Percentiles rank a stretch among this genome's conserved stretches.
phyloP scores from a whole-genome alignment of 2,888 invertebrate genomes.

The Hypsopygia costalis region DNA sequence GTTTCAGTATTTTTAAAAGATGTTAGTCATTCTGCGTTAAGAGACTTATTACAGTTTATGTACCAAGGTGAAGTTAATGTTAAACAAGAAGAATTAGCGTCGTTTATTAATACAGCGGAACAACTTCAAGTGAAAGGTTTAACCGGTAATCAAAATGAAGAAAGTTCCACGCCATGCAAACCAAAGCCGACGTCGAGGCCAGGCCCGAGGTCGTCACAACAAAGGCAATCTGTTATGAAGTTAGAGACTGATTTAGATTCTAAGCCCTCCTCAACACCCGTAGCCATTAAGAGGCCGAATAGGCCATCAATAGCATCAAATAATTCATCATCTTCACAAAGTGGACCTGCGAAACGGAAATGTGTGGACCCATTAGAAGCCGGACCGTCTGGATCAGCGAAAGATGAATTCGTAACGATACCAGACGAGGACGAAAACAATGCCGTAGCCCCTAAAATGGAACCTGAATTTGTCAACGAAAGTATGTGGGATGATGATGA shows the following conservation, averaged over 20 bases:
- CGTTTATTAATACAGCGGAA: conserved; percentile 86
- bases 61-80: conserved; percentile 87
- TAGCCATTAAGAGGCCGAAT: conserved; percentile 83
- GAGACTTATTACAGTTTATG: conserved; percentile 86
- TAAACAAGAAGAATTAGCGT: conserved; percentile 85
- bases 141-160: conserved; percentile 83
- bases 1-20: conserved; percentile 85
- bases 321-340: conserved; percentile 81
- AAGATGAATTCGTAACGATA: conserved; percentile 77
- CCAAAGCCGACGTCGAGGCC: conserved; percentile 80
- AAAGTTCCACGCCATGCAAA: conserved; percentile 79
- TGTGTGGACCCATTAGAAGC: conserved; percentile 82
- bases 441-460: conserved; percentile 83
- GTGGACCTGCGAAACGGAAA: conserved; percentile 78
- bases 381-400: conserved; percentile 79
- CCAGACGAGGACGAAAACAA: conserved; percentile 77
- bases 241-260: conserved; percentile 82
- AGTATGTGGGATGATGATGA: conserved; percentile 81
- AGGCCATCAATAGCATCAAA: conserved; percentile 83
- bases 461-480: conserved; percentile 84
- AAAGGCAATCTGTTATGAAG: conserved; percentile 82
- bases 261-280: conserved; percentile 82
- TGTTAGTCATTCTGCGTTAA: conserved; percentile 84
- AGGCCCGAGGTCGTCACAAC: conserved; percentile 84
- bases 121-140: conserved; percentile 86